Evolutionary conservation across 2,797 vertebrate species (phyloP).

Genomic region (Chelon labrosus): DNA sequence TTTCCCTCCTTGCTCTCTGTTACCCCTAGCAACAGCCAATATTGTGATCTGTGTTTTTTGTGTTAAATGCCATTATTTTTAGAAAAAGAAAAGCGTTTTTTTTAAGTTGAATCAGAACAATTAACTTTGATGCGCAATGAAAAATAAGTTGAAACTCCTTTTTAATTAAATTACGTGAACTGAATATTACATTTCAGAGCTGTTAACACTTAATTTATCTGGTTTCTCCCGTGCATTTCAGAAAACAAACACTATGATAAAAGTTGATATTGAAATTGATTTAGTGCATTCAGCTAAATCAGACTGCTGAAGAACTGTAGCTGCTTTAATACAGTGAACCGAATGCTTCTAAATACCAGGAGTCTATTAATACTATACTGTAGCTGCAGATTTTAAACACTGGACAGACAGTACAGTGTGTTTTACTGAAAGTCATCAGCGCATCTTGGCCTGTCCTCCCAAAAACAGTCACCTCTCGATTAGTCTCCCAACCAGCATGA

Average conservation of each 20-base stretch:
- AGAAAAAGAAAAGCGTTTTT: not conserved
- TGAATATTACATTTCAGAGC: too few relatives aligned
- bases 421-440: constrained; percentile 17
- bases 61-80: not conserved
- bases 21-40: not conserved
- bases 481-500: constrained; percentile 28
- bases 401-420: not conserved
- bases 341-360: too few relatives aligned
- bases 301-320: not conserved
- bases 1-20: not conserved
- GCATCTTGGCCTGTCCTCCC: constrained; percentile 12
- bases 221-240: too few relatives aligned
- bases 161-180: too few relatives aligned
- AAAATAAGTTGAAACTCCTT: not conserved
- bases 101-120: not conserved
- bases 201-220: too few relatives aligned
- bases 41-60: not conserved
- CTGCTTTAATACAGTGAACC: too few relatives aligned
- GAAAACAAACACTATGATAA: not conserved
- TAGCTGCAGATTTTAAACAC: constrained; percentile 1
- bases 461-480: constrained; percentile 27
- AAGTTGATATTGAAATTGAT: not conserved
- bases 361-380: not conserved
- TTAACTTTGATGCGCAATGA: not conserved
- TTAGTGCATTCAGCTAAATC: not conserved